These are phyloP conservation scores for Ericerus pela DNA, from an alignment of 1,140 invertebrate species.

Conservation along the genomic window DNA sequence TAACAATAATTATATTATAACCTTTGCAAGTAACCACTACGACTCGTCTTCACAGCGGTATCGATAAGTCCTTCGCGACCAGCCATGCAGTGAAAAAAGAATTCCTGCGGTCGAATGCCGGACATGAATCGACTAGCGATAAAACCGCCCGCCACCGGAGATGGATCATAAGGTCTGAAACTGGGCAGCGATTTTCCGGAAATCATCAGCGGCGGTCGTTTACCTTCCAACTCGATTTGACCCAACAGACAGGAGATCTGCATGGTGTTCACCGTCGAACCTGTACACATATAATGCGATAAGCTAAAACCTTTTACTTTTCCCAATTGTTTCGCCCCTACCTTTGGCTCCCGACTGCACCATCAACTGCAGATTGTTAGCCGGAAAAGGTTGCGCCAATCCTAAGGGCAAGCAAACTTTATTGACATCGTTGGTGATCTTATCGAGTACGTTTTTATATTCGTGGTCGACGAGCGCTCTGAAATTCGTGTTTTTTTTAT, in stretches of 20 bases:
- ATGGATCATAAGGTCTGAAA: slow-evolving; percentile 77
- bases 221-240: slow-evolving; percentile 97
- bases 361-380: slow-evolving; percentile 95
- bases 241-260: slow-evolving; percentile 94
- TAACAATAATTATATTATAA: no score
- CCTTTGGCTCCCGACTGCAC: slow-evolving; percentile 97
- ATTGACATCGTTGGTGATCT: slow-evolving; percentile 80
- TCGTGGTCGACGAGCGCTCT: slow-evolving; percentile 65
- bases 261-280: slow-evolving; percentile 89
- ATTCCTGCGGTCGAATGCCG: slow-evolving; percentile 92
- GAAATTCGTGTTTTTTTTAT: slow-evolving; percentile 57
- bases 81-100: slow-evolving; percentile 99
- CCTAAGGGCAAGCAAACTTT: slow-evolving; percentile 62
- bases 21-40: slow-evolving; percentile 93
- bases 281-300: no score
- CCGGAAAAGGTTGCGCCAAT: slow-evolving; percentile 71
- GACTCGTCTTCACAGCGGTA: slow-evolving; percentile 81
- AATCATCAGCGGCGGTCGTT: slow-evolving; percentile 85
- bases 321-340: neutral
- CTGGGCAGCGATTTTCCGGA: slow-evolving; percentile 84
- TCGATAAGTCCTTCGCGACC: slow-evolving; percentile 86
- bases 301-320: no score
- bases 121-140: slow-evolving; percentile 92
- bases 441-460: slow-evolving; percentile 70
- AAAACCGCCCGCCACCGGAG: slow-evolving; percentile 89